Evolutionary conservation across 2,797 vertebrate genomes (phyloP), one percentile per base, ranked within the genome.

Genomic region (Neosilurus hyrtlii): DNA sequence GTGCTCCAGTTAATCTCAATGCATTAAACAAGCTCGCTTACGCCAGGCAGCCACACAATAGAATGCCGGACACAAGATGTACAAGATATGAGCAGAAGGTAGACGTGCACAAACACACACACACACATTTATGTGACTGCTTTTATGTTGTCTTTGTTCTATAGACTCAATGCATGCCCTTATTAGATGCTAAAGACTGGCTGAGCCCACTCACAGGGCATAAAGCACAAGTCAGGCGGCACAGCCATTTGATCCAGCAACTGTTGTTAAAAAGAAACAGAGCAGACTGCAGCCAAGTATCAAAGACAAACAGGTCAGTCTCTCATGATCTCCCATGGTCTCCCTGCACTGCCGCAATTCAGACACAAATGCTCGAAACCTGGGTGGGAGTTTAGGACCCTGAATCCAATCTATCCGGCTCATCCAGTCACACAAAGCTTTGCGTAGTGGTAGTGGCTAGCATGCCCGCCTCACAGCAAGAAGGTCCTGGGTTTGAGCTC

Each of bases 1-100:
- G 83, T 82, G 78, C 81, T 88, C 85, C 86, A 85, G 87, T 90
- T 84, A 86, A 87, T 86, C 73, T 87, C 59, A 56, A 52, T 76
- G 80, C 81, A 68, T 82, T 81, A 79, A 84, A 78, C 67, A 72
- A 61, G 84, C 68, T 70, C 20, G 74, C 80, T 82, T 86, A 84
- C 54, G 61, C 80, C 78, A 73, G 66, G 59, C 73, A 26, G 80
- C 35, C 84, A 84, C 76, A 86, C 61, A 81, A 86, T 86, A 77
- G 76, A 81, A 57, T 43, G 76, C 18, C 72, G 24, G 70, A 82
- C 84, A 85, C 61, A 52, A 85, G 80, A 85, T 82, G 82, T 74
- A 85, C 84, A 85, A 85, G 84, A 85, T 85, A 85, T 49, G 65
- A 82, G 82, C 51, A 37, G 59, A 79, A 79, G 75, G 68, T 79